phyloP scores from a whole-genome alignment of 2,797 vertebrate genomes.

The Sebastes diploproa region DNA sequence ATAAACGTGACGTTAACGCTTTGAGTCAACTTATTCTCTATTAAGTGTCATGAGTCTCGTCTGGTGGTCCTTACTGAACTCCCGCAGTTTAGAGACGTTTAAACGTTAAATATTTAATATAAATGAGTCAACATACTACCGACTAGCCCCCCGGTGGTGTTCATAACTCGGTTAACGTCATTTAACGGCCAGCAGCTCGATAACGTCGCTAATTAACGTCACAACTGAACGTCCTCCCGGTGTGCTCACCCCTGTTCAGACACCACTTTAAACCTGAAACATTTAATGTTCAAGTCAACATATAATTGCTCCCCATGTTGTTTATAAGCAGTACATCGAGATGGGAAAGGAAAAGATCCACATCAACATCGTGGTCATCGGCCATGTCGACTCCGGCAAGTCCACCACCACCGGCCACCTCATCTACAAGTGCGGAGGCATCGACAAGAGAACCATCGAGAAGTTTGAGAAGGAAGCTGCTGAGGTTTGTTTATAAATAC shows the following conservation, averaged over 20 bases:
- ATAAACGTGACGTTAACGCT: not conserved
- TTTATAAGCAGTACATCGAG: slow-evolving; percentile 60
- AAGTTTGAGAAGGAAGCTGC: slow-evolving; percentile 86
- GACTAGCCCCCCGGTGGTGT: not conserved
- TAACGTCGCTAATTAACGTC: not conserved
- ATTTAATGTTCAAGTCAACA: not conserved
- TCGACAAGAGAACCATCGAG: slow-evolving; percentile 86
- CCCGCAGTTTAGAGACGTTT: not conserved
- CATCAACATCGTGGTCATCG: slow-evolving; percentile 86
- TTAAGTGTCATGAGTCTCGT: not conserved
- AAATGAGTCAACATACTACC: not conserved
- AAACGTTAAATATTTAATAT: not conserved
- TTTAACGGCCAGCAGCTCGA: not conserved
- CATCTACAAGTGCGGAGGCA: slow-evolving; percentile 85
- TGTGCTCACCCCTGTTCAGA: no score
- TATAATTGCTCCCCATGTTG: not conserved
- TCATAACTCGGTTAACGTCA: not conserved
- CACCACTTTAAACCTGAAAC: not conserved
- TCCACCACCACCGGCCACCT: slow-evolving; percentile 85
- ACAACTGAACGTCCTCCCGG: not conserved
- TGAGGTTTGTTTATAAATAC: slow-evolving; percentile 72
- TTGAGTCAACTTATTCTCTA: not conserved
- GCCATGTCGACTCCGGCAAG: slow-evolving; percentile 86
- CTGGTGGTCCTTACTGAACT: not conserved
- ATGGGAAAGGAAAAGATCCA: slow-evolving; percentile 86